phyloP scores from a whole-genome alignment of 2,113 vertebrate species.

The Junco hyemalis region DNA sequence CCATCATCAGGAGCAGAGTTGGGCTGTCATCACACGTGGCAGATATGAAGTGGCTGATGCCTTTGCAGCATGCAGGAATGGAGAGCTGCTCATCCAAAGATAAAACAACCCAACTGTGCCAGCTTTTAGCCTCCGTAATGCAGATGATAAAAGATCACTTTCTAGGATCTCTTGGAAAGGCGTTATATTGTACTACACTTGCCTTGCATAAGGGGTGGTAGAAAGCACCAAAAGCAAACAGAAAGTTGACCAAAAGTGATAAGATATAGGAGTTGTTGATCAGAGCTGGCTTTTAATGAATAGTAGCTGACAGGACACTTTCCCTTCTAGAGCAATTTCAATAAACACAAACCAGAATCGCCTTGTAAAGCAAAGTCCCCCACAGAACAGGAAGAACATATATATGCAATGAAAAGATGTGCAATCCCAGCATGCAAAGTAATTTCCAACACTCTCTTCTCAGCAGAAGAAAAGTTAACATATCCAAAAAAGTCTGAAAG shows the following conservation, averaged over 20 bases:
- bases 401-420: rapidly evolving
- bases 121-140: not conserved
- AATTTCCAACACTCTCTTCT: not conserved
- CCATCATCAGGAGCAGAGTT: not conserved
- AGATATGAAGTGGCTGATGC: not conserved
- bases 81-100: not conserved
- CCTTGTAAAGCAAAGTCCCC: not conserved
- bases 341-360: not conserved
- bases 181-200: not conserved
- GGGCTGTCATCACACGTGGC: not conserved
- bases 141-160: not conserved
- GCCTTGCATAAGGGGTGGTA: not conserved
- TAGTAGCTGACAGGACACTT: not conserved
- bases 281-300: not conserved
- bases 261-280: rapidly evolving
- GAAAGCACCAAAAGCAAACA: not conserved
- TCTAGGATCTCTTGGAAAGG: not conserved
- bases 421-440: not conserved
- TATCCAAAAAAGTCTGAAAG: not conserved
- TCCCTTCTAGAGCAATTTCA: not conserved
- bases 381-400: not conserved
- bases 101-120: not conserved
- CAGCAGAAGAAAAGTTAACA: not conserved
- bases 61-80: not conserved
- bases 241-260: not conserved